These are phyloP conservation scores for Melanotaenia duboulayi DNA, from an alignment of 2,113 vertebrate species.

Conservation along the genomic window DNA sequence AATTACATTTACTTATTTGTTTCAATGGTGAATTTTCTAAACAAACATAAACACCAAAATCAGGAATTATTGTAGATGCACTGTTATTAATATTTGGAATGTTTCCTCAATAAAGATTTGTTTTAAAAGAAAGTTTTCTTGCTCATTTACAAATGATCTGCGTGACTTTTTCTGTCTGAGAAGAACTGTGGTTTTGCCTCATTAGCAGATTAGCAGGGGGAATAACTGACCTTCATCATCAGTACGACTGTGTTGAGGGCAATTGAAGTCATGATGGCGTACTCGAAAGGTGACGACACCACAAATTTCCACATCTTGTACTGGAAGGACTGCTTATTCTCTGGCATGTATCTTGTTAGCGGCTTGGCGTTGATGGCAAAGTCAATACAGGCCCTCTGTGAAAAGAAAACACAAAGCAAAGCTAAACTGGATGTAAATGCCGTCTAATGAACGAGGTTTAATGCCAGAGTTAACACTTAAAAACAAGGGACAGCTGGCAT, in stretches of 20 bases:
- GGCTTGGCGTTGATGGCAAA: conserved; percentile 98
- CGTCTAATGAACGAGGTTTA: neutral
- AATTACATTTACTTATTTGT: too few relatives aligned
- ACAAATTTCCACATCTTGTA: conserved; percentile 99
- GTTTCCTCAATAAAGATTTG: too few relatives aligned
- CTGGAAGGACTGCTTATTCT: conserved; percentile 95
- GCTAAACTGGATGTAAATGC: neutral
- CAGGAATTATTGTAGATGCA: too few relatives aligned
- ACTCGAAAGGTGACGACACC: conserved; percentile 97
- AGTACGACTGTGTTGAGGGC: conserved; percentile 97
- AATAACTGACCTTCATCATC: conserved; percentile 95
- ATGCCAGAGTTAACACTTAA: neutral
- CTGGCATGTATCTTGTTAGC: conserved; percentile 96
- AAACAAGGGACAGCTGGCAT: conserved; percentile 16
- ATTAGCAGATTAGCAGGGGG: conserved; percentile 10
- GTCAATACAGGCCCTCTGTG: conserved; percentile 97
- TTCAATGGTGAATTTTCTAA: too few relatives aligned
- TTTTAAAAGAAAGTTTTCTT: too few relatives aligned
- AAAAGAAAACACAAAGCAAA: conserved; percentile 31
- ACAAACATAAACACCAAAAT: too few relatives aligned
- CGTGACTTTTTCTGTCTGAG: conserved; percentile 6
- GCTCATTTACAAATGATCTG: neutral
- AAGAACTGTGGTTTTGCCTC: conserved; percentile 9
- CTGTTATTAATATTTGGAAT: too few relatives aligned
- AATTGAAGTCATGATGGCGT: conserved; percentile 98